Percentiles rank a stretch among this genome's conserved stretches.
Conservation (phyloP, 2,888 invertebrate genomes). For the Ernsta delagoae region DNA sequence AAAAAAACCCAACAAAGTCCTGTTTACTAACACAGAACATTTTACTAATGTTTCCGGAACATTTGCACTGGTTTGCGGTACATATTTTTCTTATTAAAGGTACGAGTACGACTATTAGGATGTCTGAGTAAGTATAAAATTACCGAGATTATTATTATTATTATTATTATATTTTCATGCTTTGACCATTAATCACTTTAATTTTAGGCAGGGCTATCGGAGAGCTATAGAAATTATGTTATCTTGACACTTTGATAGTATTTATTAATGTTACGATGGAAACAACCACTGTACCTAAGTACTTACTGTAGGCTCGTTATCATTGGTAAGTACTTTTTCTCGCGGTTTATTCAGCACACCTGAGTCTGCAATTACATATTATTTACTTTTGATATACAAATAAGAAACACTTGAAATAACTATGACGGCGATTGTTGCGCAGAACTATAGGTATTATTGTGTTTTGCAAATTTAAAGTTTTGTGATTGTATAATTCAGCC, state of each 20-base stretch:
- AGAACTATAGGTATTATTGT: neutral
- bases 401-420: slow-evolving; percentile 31
- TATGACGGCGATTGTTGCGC: slow-evolving; percentile 3
- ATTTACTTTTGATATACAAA: slow-evolving; percentile 21
- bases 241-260: slow-evolving; percentile 32
- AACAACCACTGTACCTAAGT: slow-evolving; percentile 37
- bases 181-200: slow-evolving; percentile 13
- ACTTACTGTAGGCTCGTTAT: slow-evolving; percentile 33
- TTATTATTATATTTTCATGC: neutral
- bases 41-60: too few relatives aligned
- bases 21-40: too few relatives aligned
- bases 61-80: too few relatives aligned
- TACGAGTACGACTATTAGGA: too few relatives aligned
- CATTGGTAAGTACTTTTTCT: slow-evolving; percentile 45
- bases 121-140: neutral
- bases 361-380: slow-evolving; percentile 19
- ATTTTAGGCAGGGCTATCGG: slow-evolving; percentile 25
- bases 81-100: too few relatives aligned
- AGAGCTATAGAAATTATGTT: slow-evolving; percentile 24
- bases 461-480: neutral
- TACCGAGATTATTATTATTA: neutral
- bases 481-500: neutral
- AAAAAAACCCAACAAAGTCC: too few relatives aligned
- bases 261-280: slow-evolving; percentile 44
- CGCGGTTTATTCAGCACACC: slow-evolving; percentile 42